Base-by-base conservation (phyloP, 2,113 vertebrate species). In the Alectura lathami region DNA sequence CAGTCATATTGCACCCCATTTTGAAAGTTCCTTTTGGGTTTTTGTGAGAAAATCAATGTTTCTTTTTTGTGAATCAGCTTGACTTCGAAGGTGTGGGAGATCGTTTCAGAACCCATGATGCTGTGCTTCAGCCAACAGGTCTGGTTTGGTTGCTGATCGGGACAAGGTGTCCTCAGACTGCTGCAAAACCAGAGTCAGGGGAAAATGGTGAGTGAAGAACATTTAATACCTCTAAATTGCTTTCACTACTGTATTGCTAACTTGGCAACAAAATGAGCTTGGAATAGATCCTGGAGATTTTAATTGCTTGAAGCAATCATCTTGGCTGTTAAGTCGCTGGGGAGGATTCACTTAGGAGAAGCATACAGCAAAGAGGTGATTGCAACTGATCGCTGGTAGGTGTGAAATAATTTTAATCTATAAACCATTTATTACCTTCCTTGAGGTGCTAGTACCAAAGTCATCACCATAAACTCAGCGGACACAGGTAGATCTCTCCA, bases 251-350 rank as follows among this genome's bases (percentile, higher is more conserved):
- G 3, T 73, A 53, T 56, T 70, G 69, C 80, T 83, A 94, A 87
- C 47, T 84, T 83, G 88, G 89, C 78, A 89, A 85, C 60, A 79
- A 87, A 87, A 87, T 72, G 62, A 76, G 40, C 43, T 87, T 91
- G 89, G 70, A 94, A 93, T 17, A 56, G 48, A 48, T 85, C 74
- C 74, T 89, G 74, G 62, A 79, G 82, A 45, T 86, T 89, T 85
- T 91, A 96, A 94, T 86, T 88, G 88, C 88, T 83, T 7, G 4
- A 86, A 36, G 74, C 50, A 83, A 75, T 80, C 78, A 63, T 83
- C 50, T 83, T 81, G 42, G 75, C 85, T 79, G 91, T 89, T 62
- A 89, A 96, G 82, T 67, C 82, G 54, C 51, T 12, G 29, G 29
- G 59, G 70, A 94, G 38, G 72, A 81, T 86, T 86, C 17, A 7